Base-by-base conservation (phyloP, 2,888 invertebrate species). In the Vanessa cardui region DNA sequence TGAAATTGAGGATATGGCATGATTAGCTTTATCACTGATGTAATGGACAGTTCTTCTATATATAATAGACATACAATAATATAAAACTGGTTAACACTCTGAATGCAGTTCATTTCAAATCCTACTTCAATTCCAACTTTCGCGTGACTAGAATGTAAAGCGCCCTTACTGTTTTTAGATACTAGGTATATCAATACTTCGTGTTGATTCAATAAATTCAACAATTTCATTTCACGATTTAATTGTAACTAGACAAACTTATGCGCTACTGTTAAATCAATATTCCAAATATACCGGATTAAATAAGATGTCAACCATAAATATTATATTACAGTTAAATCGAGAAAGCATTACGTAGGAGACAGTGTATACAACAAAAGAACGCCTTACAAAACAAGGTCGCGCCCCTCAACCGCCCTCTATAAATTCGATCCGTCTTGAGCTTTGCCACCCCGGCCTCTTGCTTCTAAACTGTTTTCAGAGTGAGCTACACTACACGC, bases 81-180 rank as follows among this genome's bases (percentile, higher is more conserved):
- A 74, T 71, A 74, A 75, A 64, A 71, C 70, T 71, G 72, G 69
- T 72, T 64, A 71, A 74, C 81, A 79, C 82, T 82, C 84, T 80
- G 82, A 82, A 80, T 68, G 76, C 82, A 81, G 80, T 77, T 77
- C 73, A 73, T 74, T 73, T 72, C 75, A 70, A 73, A 79, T 71
- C 73, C 72, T 58, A 50, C 39, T 64, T 58, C 68, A 71, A 64
- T 69, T 69, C 66, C 54, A 62, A 67, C 62, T 47, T 71, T 66
- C 62, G 74, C 75, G 73, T 74, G 78, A 75, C 76, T 77, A 74
- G 75, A 74, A 72, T 74, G 75, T 71, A 73, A 72, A 76, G 70
- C 73, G 74, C 70, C 73, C 69, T 65, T 44, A 62, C 47, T 62
- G 26, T 21, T 63, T 49, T 58, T 61, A 20, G 44, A 62, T 15